These are phyloP conservation scores for Champsocephalus esox DNA, from an alignment of 2,797 vertebrate genomes.

Conservation along the genomic window DNA sequence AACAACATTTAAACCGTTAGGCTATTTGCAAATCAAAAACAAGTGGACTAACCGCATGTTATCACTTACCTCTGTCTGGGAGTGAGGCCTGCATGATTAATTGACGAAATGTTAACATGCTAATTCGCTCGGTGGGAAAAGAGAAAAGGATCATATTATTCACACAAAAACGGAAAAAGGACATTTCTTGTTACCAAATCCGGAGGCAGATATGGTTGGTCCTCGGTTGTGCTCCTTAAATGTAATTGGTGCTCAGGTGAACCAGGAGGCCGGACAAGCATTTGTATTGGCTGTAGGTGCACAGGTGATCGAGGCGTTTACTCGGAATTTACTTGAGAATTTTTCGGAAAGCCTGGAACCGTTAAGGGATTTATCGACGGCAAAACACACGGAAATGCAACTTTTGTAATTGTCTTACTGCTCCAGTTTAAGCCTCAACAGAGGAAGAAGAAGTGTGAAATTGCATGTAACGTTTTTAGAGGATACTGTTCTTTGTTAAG, in stretches of 20 bases:
- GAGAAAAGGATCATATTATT: not conserved
- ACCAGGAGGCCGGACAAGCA: slow-evolving; percentile 14
- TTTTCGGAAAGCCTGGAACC: fast-evolving
- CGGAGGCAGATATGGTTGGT: slow-evolving; percentile 9
- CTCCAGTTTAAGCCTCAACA: not conserved
- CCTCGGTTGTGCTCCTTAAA: not conserved
- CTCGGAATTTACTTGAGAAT: not conserved
- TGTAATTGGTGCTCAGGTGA: slow-evolving; percentile 55
- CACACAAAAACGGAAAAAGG: not conserved
- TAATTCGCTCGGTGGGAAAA: not conserved
- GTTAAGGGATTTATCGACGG: not conserved
- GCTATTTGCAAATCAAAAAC: not conserved
- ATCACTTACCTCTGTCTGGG: not conserved
- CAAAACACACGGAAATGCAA: not conserved
- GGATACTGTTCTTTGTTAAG: not conserved
- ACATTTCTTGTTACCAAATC: not conserved
- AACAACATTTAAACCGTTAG: not conserved
- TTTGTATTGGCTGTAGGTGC: slow-evolving; percentile 24
- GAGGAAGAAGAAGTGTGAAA: not conserved
- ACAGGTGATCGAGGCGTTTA: not conserved
- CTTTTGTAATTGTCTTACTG: not conserved
- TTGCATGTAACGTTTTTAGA: not conserved
- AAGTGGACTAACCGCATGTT: not conserved
- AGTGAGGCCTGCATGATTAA: not conserved
- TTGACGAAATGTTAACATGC: not conserved